Conservation (phyloP, 1,140 invertebrate species). For the Micrasema minimum region DNA sequence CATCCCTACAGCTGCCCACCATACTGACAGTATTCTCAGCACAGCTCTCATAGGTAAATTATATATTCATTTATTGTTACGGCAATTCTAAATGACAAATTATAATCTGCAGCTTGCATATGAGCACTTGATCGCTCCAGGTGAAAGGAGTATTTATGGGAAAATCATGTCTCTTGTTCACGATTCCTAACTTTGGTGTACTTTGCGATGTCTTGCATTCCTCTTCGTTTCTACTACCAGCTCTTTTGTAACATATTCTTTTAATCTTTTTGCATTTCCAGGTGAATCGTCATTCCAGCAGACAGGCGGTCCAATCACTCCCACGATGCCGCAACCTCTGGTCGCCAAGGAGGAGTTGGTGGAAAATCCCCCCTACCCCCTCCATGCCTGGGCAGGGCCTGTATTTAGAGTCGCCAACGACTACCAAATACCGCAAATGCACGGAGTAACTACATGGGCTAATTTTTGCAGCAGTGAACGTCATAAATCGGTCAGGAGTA, state of each 20-base stretch:
- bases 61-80: too few species aligned
- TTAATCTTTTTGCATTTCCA: constrained; percentile 14
- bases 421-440: constrained; percentile 50
- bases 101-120: too few species aligned
- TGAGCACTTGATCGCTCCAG: too few species aligned
- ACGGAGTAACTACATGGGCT: constrained; percentile 51
- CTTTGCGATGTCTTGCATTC: too few species aligned
- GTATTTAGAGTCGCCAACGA: constrained; percentile 51
- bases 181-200: too few species aligned
- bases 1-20: constrained; percentile 31
- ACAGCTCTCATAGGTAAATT: constrained; percentile 45
- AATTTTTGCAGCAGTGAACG: constrained; percentile 44
- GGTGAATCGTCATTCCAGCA: constrained; percentile 35
- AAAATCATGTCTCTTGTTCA: too few species aligned
- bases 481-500: too few species aligned
- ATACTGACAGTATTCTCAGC: constrained; percentile 40
- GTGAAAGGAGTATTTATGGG: too few species aligned
- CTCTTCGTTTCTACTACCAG: too few species aligned
- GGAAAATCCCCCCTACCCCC: not conserved
- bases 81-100: too few species aligned
- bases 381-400: constrained; percentile 35
- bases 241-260: too few species aligned
- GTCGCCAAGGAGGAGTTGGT: constrained; percentile 26
- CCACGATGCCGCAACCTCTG: not conserved
- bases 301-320: not conserved